Base-by-base conservation (phyloP, 2,113 vertebrate genomes). In the Spilogale gracilis region DNA sequence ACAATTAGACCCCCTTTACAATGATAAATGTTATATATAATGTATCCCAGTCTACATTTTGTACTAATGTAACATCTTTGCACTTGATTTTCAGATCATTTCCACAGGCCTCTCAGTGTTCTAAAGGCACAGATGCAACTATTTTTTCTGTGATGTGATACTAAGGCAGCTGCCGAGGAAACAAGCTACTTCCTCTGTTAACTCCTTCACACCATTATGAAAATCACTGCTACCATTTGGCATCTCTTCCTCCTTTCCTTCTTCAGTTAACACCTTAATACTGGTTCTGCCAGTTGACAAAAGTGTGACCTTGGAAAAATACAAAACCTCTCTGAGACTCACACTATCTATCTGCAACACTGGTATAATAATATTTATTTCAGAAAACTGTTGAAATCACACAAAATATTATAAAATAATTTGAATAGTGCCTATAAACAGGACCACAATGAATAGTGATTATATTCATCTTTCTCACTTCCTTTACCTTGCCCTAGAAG, bases 381-480 rank as follows among this genome's bases (percentile, higher is more conserved):
- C 73, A 83, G 30, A 89, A 81, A 91, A 48, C n/a, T 83, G 43
- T 95, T 94, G 63, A 96, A 87, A 95, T 96, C 11, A 54, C 6
- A 58, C 9, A 86, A 9, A 50, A 50, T 69, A 88, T 2, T 38
- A 76, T 74, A 61, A 86, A 85, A 85, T 48, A 52, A 23, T 43
- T 76, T 69, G 3, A 38, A 71, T 20, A 78, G 12, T 91, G 27
- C 43, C 65, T 56, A 50, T 56, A 69, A 67, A 92, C 11, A 83
- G 90, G 21, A 76, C 16, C 43, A 90, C 17, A 86, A 67, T 25
- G 21, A 91, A n/a, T 10, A 58, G 9, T 63, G 27, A 18, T 71
- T 88, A 86, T 61, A 69, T 76, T 94, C 60, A 32, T 45, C 14
- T 84, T 4, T 94, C 71, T 91, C 17, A 79, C 5, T 91, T 96